phyloP scores from a whole-genome alignment of 2,797 vertebrate genomes.

The Myiotriccus ornatus region DNA sequence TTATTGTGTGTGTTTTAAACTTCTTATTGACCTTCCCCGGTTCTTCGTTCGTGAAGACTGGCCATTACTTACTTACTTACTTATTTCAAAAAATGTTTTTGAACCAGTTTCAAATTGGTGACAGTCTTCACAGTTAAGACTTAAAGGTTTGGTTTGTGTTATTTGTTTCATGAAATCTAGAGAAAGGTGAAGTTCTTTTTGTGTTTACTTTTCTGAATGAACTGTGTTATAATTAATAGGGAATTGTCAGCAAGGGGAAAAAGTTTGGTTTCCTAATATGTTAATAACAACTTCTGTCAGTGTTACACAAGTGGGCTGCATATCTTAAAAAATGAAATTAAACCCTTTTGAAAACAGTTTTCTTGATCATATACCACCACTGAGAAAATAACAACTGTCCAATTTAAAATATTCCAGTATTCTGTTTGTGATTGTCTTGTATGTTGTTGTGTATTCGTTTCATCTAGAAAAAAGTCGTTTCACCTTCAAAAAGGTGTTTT shows the following conservation, averaged over 20 bases:
- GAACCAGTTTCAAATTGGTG: neutral
- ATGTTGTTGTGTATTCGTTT: accelerated
- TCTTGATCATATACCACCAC: neutral
- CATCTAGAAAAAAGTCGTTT: neutral
- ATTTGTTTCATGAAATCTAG: neutral
- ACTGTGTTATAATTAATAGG: neutral
- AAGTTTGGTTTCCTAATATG: neutral
- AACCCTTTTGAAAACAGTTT: neutral
- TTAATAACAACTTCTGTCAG: neutral
- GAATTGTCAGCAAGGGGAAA: neutral
- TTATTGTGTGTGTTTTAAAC: neutral
- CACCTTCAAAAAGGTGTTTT: neutral
- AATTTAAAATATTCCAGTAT: neutral
- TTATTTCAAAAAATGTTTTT: neutral
- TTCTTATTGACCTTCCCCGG: no score
- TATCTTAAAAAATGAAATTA: neutral
- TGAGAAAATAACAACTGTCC: neutral
- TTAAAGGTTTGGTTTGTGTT: neutral
- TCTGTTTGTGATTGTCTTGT: neutral
- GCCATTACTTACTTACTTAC: no score
- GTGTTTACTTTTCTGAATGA: neutral
- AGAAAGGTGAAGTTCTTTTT: neutral
- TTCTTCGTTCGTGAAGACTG: no score
- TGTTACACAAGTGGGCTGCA: neutral
- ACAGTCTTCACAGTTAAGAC: neutral